Conservation (phyloP, 2,113 vertebrate species). For the Barnardius zonarius region DNA sequence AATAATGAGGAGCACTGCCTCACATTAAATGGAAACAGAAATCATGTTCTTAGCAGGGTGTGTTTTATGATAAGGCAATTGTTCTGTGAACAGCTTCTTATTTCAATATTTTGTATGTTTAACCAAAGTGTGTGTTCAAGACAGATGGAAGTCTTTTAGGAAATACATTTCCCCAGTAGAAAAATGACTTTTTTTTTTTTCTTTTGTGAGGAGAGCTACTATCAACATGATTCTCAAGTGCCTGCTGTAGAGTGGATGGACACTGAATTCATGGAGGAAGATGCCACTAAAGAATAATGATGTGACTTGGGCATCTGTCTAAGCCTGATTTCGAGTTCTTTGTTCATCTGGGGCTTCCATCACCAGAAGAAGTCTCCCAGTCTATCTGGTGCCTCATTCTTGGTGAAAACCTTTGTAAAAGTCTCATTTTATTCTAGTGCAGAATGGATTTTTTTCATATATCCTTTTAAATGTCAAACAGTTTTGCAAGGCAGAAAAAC, state of each 20-base stretch:
- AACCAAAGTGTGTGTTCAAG: slow-evolving; percentile 19
- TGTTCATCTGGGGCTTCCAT: neutral
- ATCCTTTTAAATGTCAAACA: slow-evolving; percentile 1
- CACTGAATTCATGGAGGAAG: neutral
- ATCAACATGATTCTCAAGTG: neutral
- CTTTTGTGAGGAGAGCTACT: neutral
- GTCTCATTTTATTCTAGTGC: neutral
- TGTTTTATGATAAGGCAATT: slow-evolving; percentile 56
- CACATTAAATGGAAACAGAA: slow-evolving; percentile 55
- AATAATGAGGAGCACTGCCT: slow-evolving; percentile 46
- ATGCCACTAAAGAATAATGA: neutral
- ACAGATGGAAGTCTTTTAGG: slow-evolving; percentile 22
- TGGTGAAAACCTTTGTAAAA: neutral
- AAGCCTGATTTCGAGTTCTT: neutral
- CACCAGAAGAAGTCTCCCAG: neutral
- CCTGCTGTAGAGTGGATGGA: neutral
- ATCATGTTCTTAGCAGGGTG: slow-evolving; percentile 48
- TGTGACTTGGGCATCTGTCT: neutral
- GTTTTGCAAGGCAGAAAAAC: neutral
- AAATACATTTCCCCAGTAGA: neutral
- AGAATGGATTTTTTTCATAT: neutral
- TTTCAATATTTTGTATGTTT: slow-evolving; percentile 58
- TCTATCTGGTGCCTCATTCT: neutral
- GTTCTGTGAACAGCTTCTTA: slow-evolving; percentile 8
- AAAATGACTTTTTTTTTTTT: neutral